These are phyloP conservation scores for Scomber colias DNA, from an alignment of 2,113 vertebrate species.

Conservation along the genomic window DNA sequence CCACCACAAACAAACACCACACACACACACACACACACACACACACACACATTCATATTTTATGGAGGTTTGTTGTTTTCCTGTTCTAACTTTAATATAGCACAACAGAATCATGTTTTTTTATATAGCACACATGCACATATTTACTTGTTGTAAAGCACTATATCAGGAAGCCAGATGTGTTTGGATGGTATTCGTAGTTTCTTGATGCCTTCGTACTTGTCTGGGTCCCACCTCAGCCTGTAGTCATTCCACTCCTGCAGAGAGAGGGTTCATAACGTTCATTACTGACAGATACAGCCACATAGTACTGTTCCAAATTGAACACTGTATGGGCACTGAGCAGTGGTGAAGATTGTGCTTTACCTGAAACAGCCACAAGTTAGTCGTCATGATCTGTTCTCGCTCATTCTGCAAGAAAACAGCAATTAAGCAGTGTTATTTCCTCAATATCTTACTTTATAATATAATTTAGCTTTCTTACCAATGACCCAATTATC, in stretches of 20 bases:
- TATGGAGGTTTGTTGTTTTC: too few species aligned
- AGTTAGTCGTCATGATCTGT: slow-evolving; percentile 88
- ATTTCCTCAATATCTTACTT: not conserved
- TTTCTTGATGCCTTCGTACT: slow-evolving; percentile 86
- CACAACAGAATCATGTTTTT: too few species aligned
- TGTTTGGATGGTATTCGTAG: slow-evolving; percentile 85
- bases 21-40: not conserved
- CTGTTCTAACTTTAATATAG: too few species aligned
- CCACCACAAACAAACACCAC: not conserved
- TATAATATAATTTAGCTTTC: not conserved
- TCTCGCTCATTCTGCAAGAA: slow-evolving; percentile 86
- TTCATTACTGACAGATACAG: not conserved
- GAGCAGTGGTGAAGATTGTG: not conserved
- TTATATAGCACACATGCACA: not conserved
- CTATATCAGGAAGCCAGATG: slow-evolving; percentile 89
- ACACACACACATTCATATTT: not conserved
- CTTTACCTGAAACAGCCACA: slow-evolving; percentile 87
- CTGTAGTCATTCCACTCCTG: slow-evolving; percentile 89
- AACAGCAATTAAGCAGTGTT: not conserved
- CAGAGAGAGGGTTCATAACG: not conserved
- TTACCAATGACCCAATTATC: not conserved
- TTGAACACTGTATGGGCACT: not conserved
- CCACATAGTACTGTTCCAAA: not conserved
- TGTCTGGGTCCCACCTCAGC: slow-evolving; percentile 85
- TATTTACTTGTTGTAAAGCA: slow-evolving; percentile 87